Conservation (phyloP, 2,888 invertebrate genomes). For the Mylabris sibirica region DNA sequence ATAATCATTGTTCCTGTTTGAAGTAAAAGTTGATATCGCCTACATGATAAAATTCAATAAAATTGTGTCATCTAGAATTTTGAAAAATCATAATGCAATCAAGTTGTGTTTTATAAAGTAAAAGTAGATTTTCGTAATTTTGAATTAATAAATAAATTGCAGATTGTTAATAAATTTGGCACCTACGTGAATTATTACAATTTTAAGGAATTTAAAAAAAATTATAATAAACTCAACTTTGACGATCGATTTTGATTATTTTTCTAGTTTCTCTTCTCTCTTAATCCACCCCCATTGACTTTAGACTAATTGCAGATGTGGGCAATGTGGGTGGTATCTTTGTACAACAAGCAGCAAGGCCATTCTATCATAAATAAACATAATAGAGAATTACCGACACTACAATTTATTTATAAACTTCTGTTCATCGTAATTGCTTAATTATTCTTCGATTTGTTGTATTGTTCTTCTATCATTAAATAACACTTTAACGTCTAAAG, state of each 20-base stretch:
- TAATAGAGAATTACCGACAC: neutral
- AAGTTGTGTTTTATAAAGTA: neutral
- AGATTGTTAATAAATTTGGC: neutral
- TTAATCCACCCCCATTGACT: neutral
- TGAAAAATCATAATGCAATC: neutral
- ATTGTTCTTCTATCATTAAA: neutral
- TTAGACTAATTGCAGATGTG: neutral
- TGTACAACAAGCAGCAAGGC: neutral
- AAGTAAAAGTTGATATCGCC: constrained; percentile 11
- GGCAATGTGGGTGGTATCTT: constrained; percentile 9
- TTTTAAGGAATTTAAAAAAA: neutral
- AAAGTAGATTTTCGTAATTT: constrained; percentile 5
- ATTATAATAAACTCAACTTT: neutral
- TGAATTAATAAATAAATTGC: constrained; percentile 1
- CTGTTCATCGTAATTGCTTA: constrained; percentile 5
- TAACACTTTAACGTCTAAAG: neutral
- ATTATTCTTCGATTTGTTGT: neutral
- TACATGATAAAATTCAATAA: constrained; percentile 9
- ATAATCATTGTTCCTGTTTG: constrained; percentile 9
- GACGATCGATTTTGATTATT: too few relatives aligned
- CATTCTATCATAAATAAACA: neutral
- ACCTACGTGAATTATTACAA: neutral
- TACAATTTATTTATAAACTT: constrained; percentile 7
- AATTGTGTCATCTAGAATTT: constrained; percentile 11
- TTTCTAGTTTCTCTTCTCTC: neutral